phyloP scores from a whole-genome alignment of 2,888 invertebrate species.

The Mycalesis mineus region DNA sequence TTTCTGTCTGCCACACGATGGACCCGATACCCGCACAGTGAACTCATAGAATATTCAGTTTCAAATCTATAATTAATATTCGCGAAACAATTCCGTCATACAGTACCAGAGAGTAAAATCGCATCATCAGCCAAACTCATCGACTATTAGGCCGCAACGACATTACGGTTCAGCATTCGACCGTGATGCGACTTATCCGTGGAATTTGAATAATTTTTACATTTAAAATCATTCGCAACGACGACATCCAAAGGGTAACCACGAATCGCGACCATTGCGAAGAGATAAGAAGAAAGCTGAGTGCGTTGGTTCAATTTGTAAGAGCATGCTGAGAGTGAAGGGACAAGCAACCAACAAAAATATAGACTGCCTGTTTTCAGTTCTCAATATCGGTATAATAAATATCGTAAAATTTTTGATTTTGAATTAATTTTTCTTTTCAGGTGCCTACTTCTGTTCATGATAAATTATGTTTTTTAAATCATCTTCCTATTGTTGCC shows the following conservation, averaged over 20 bases:
- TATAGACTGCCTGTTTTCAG: too few relatives aligned
- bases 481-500: too few relatives aligned
- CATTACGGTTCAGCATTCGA: conserved; percentile 61
- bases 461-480: too few relatives aligned
- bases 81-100: conserved; percentile 1
- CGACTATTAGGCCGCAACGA: conserved; percentile 46
- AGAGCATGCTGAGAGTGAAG: neutral
- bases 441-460: too few relatives aligned
- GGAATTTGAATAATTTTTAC: conserved; percentile 77
- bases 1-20: too few relatives aligned
- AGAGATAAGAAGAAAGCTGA: conserved; percentile 69
- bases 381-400: neutral
- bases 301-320: conserved; percentile 35
- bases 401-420: neutral
- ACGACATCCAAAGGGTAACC: conserved; percentile 78
- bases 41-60: too few relatives aligned
- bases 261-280: conserved; percentile 73
- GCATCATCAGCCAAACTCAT: conserved; percentile 29
- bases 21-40: too few relatives aligned
- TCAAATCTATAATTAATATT: neutral
- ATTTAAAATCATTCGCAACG: conserved; percentile 78
- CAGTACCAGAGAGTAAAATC: conserved; percentile 20
- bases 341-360: too few relatives aligned
- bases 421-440: too few relatives aligned
- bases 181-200: conserved; percentile 61